These are phyloP conservation scores for Pygoscelis adeliae DNA, from an alignment of 2,113 vertebrate genomes.

Conservation along the genomic window DNA sequence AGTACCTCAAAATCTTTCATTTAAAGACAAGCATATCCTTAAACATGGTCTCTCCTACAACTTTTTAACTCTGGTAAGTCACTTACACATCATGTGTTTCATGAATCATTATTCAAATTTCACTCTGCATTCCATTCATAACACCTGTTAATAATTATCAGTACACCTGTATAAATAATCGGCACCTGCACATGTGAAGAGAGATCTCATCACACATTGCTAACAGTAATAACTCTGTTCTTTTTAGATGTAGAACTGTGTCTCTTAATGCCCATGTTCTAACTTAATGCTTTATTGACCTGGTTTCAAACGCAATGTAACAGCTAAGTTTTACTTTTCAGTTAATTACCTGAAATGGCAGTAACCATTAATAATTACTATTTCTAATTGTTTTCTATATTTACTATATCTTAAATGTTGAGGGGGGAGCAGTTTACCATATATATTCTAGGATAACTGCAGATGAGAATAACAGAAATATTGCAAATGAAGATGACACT, in stretches of 20 bases:
- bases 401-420: neutral
- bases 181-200: neutral
- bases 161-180: neutral
- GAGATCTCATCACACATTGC: neutral
- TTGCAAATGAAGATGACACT: neutral
- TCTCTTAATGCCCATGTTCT: neutral
- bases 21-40: neutral
- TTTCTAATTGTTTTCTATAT: neutral
- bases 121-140: neutral
- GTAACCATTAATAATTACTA: neutral
- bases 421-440: neutral
- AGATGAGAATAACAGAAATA: neutral
- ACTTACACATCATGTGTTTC: neutral
- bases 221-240: neutral
- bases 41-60: neutral
- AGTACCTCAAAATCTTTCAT: neutral
- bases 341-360: neutral
- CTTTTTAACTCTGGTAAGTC: neutral
- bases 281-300: neutral
- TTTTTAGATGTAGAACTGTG: neutral
- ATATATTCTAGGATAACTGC: neutral
- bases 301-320: neutral
- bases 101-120: neutral
- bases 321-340: neutral
- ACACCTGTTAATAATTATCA: neutral